Percentiles rank a stretch among this genome's conserved stretches.
phyloP scores from a whole-genome alignment of 2,113 vertebrate species.

The Vanacampus margaritifer region DNA sequence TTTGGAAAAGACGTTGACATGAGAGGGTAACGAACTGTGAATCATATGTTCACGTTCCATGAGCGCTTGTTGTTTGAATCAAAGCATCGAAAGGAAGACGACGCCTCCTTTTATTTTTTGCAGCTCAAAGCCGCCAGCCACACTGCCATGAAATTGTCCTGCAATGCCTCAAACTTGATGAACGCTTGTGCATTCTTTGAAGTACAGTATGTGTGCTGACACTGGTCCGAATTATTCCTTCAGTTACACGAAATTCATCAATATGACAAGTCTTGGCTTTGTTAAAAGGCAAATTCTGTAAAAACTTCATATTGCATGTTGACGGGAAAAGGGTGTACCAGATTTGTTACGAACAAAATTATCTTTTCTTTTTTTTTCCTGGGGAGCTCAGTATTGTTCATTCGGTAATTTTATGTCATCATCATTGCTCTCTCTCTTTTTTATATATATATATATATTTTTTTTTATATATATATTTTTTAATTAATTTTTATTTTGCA shows the following conservation, averaged over 20 bases:
- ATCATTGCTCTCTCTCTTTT: no score
- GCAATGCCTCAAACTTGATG: conserved; percentile 4
- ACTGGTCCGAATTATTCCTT: background rate
- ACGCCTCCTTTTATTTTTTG: conserved; percentile 18
- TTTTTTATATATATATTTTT: no score
- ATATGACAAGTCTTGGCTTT: background rate
- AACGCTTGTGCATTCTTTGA: background rate
- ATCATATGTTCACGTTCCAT: conserved; percentile 6
- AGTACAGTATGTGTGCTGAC: background rate
- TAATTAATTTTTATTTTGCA: no score
- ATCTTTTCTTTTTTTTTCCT: no score
- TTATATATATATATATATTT: no score
- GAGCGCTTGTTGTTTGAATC: conserved; percentile 17
- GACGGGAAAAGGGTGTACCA: background rate
- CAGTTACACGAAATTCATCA: background rate
- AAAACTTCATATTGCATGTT: background rate
- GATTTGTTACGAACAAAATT: background rate
- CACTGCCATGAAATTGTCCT: background rate
- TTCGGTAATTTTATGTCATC: no score
- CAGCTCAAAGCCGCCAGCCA: background rate
- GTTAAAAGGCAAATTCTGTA: background rate
- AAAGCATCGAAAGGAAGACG: conserved; percentile 14
- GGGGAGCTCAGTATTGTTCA: no score
- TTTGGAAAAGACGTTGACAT: conserved; percentile 10
- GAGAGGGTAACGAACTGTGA: conserved; percentile 10